phyloP scores from a whole-genome alignment of 2,797 vertebrate species.

The Pseudomugil gertrudae region DNA sequence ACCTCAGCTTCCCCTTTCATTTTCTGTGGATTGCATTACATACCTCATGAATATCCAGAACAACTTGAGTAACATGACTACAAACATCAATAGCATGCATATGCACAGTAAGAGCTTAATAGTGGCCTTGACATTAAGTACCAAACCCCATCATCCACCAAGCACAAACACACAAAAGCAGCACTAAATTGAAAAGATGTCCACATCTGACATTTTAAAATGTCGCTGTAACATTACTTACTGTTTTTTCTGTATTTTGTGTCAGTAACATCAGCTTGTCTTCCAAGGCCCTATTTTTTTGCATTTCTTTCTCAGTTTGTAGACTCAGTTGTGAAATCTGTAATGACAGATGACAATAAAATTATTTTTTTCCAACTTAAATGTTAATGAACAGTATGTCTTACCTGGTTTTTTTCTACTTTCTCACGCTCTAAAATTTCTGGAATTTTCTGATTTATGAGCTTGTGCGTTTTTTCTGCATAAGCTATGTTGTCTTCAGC shows the following conservation, averaged over 20 bases:
- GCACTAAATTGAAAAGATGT: neutral
- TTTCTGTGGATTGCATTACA: slow-evolving; percentile 71
- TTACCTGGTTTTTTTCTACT: slow-evolving; percentile 47
- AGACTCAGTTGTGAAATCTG: slow-evolving; percentile 67
- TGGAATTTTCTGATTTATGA: slow-evolving; percentile 24
- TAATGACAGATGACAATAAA: slow-evolving; percentile 24
- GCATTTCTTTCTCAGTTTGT: slow-evolving; percentile 60
- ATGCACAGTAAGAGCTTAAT: slow-evolving; percentile 15
- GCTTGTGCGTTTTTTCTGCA: slow-evolving; percentile 32
- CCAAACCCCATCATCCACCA: slow-evolving; percentile 21
- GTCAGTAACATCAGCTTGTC: slow-evolving; percentile 40
- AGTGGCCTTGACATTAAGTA: slow-evolving; percentile 3
- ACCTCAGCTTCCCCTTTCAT: slow-evolving; percentile 67
- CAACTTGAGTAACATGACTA: slow-evolving; percentile 22
- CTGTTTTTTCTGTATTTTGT: slow-evolving; percentile 61
- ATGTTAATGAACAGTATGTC: neutral
- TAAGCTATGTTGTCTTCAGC: slow-evolving; percentile 33
- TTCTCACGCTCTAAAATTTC: slow-evolving; percentile 44
- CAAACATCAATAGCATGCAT: slow-evolving; percentile 16
- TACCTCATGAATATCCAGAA: slow-evolving; percentile 23
- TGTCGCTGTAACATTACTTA: slow-evolving; percentile 61
- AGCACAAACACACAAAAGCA: slow-evolving; percentile 19
- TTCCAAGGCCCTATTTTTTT: slow-evolving; percentile 47
- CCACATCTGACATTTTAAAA: slow-evolving; percentile 12
- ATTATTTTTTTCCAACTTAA: neutral